Evolutionary conservation across 2,797 vertebrate genomes (phyloP).

Genomic region (Peromyscus attwateri): DNA sequence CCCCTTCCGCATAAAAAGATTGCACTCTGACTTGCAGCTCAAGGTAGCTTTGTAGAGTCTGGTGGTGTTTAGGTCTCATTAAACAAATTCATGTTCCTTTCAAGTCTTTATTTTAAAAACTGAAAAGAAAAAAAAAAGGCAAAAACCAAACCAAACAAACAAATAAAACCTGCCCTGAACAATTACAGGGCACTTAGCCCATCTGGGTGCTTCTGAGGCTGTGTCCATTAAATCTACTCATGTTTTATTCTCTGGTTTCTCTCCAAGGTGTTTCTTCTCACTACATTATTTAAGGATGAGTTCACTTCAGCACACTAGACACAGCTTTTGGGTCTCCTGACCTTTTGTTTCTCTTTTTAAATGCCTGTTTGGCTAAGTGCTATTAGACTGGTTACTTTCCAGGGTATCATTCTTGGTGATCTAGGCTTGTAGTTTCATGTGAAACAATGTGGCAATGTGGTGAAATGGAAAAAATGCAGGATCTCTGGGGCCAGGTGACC

Average conservation of each 20-base stretch:
- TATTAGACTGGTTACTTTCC: constrained; percentile 51
- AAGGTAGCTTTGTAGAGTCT: constrained; percentile 15
- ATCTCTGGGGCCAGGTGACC: constrained; percentile 15
- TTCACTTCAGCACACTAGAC: constrained; percentile 30
- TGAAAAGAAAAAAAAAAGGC: neutral
- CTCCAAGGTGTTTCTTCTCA: constrained; percentile 30
- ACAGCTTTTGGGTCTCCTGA: neutral
- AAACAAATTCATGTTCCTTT: constrained; percentile 46
- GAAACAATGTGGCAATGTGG: constrained; percentile 60
- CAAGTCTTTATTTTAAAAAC: constrained; percentile 44
- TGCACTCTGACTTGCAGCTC: constrained; percentile 44
- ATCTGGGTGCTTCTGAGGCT: neutral
- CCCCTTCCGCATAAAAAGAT: constrained; percentile 62
- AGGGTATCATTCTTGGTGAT: constrained; percentile 62
- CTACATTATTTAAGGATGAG: constrained; percentile 57
- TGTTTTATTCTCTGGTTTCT: neutral
- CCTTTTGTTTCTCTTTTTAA: constrained; percentile 3
- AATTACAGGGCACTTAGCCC: neutral
- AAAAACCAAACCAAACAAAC: neutral
- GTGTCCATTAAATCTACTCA: neutral
- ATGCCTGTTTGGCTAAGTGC: constrained; percentile 32
- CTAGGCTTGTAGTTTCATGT: constrained; percentile 24
- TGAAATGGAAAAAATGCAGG: constrained; percentile 43
- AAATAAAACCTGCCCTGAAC: neutral
- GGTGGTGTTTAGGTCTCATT: constrained; percentile 9